phyloP scores from a whole-genome alignment of 2,888 invertebrate genomes.

The Melinopterus prodromus region DNA sequence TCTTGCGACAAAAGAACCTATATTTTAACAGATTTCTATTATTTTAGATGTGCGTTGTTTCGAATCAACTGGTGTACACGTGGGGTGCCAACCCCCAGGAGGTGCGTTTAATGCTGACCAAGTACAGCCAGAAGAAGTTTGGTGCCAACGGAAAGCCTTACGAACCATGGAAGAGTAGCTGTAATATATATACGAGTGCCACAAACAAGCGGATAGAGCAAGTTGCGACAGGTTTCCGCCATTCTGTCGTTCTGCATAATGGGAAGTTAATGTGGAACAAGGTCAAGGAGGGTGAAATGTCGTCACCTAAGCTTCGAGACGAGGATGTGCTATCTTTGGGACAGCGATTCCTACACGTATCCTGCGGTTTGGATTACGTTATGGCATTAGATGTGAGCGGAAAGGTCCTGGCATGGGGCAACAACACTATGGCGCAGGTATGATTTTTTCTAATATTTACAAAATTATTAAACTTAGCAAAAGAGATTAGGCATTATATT shows the following conservation, averaged over 20 bases:
- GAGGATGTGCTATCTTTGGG: conserved; percentile 51
- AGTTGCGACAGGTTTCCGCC: conserved; percentile 80
- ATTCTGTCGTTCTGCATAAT: conserved; percentile 65
- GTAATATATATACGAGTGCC: conserved; percentile 55
- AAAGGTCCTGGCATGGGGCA: conserved; percentile 79
- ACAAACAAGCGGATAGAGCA: conserved; percentile 47
- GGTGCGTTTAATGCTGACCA: conserved; percentile 68
- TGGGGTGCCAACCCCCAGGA: conserved; percentile 85
- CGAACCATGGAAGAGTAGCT: conserved; percentile 55
- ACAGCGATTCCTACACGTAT: conserved; percentile 61
- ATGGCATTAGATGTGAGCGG: conserved; percentile 73
- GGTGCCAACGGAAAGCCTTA: conserved; percentile 43
- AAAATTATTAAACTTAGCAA: too few relatives aligned
- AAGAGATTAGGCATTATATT: too few relatives aligned
- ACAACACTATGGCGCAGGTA: conserved; percentile 73
- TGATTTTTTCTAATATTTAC: conserved; percentile 32
- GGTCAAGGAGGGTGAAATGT: conserved; percentile 90
- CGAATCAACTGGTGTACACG: conserved; percentile 70
- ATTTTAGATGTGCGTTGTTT: conserved; percentile 71
- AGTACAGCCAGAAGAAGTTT: conserved; percentile 47
- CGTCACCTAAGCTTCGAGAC: conserved; percentile 68
- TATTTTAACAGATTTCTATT: conserved; percentile 33
- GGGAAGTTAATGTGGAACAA: conserved; percentile 75
- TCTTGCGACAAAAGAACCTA: too few relatives aligned
- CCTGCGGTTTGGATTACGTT: conserved; percentile 82